A percentile compares a stretch with the other conserved stretches of the same genome.
phyloP scores from a whole-genome alignment of 2,888 invertebrate species.

The Erebia ligea region DNA sequence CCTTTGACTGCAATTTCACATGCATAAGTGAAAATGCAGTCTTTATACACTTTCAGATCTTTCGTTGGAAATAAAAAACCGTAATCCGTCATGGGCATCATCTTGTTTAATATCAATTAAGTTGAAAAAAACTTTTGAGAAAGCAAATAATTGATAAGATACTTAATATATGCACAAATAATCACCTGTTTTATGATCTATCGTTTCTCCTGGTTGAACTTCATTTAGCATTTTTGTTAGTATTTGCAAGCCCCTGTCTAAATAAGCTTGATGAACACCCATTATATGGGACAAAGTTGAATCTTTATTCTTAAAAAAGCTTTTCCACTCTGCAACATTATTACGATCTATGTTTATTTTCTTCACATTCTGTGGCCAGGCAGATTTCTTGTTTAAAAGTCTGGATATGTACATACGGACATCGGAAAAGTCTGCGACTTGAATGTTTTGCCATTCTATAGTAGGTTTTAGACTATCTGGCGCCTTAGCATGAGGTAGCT shows the following conservation, averaged over 20 bases:
- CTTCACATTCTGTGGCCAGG: constrained; percentile 51
- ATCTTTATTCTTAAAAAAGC: constrained; percentile 57
- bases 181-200: constrained; percentile 68
- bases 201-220: constrained; percentile 60
- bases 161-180: not conserved
- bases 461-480: constrained; percentile 68
- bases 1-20: too few species aligned
- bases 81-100: not conserved
- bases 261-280: constrained; percentile 53
- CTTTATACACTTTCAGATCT: too few species aligned
- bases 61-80: too few species aligned
- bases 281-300: constrained; percentile 68
- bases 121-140: not conserved
- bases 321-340: constrained; percentile 53
- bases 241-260: constrained; percentile 62
- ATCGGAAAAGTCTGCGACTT: constrained; percentile 86
- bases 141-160: not conserved
- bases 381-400: constrained; percentile 52
- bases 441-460: constrained; percentile 87
- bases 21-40: too few species aligned
- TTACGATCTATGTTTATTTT: constrained; percentile 48
- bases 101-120: not conserved
- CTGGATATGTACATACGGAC: constrained; percentile 80
- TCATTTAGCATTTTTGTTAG: constrained; percentile 55
- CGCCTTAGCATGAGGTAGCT: constrained; percentile 57